A percentile compares a stretch with the other conserved stretches of the same genome.
Evolutionary conservation across 1,140 invertebrate species (phyloP).

Genomic region (Chlorops oryzae): DNA sequence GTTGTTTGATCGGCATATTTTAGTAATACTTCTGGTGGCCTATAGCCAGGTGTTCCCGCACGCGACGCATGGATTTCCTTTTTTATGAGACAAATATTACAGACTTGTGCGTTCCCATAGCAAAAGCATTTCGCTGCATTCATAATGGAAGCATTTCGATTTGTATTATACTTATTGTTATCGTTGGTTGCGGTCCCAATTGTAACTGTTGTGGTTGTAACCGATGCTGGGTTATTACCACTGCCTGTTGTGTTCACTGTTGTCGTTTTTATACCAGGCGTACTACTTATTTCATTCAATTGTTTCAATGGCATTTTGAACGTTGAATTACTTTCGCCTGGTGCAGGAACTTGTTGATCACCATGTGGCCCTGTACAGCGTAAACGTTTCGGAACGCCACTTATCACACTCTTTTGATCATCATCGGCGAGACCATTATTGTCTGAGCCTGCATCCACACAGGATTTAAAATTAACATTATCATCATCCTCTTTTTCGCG

Average conservation of each 20-base stretch:
- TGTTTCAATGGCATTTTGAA: constrained; percentile 41
- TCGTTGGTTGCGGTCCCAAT: neutral
- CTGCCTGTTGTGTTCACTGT: constrained; percentile 6
- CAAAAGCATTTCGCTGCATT: constrained; percentile 54
- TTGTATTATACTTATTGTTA: constrained; percentile 32
- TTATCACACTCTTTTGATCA: too few species aligned
- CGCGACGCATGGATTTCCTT: constrained; percentile 63
- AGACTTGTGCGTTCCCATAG: constrained; percentile 59
- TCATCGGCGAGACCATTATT: too few species aligned
- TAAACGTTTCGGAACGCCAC: constrained; percentile 9
- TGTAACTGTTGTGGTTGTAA: neutral
- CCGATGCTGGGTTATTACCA: neutral
- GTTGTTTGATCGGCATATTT: constrained; percentile 67
- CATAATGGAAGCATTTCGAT: constrained; percentile 29
- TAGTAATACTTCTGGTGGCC: constrained; percentile 81
- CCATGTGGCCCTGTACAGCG: constrained; percentile 8
- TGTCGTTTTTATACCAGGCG: constrained; percentile 2
- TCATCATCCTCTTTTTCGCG: constrained; percentile 20
- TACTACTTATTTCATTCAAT: constrained; percentile 32
- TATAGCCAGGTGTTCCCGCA: constrained; percentile 82
- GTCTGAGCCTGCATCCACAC: neutral
- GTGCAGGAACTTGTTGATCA: constrained; percentile 6
- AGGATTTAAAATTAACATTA: neutral
- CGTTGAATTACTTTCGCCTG: neutral
- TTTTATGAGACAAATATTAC: constrained; percentile 56